Base-by-base conservation (phyloP, 2,797 vertebrate species). In the Atherinosoma microstoma region DNA sequence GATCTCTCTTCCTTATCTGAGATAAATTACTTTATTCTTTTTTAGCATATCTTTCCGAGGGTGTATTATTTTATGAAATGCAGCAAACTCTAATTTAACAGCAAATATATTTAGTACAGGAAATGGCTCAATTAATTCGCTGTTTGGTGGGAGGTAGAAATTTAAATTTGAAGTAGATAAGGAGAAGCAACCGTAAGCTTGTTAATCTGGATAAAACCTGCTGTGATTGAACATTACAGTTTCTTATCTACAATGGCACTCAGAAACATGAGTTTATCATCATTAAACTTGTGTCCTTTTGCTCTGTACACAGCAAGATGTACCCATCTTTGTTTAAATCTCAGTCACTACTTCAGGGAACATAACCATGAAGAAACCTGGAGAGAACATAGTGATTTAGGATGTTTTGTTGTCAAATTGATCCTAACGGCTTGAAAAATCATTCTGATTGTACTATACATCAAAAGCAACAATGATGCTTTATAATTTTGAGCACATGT, bases 1-100 rank as follows among this genome's bases (percentile, higher is more conserved):
- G 94, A 96, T 97, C 93, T 96, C 82, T 51, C n/a, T 95, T 95
- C 93, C 94, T 96, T 95, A 96, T 97, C 92, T 89, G 92, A 93
- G 94, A 96, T 97, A 95, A 96, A 97, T 96, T 94, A 96, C 97
- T 85, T 96, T 96, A 85, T 86, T 78, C 42, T 96, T 96, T 89
- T 83, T 96, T 93, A 93, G 76, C 94, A 94, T 95, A 95, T 90
- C 91, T 95, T 94, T 95, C 94, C 93, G 92, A 92, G 92, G 93
- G 91, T 94, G 94, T 95, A 94, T 96, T 94, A 94, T 95, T 95
- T 94, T 92, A 93, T 82, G 75, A 87, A 95, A 96, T 94, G 93
- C 94, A 95, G 95, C 95, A 89, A 95, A 94, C 94, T 96, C 93
- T 94, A 94, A 95, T 93, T 95, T 94, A 96, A 96, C 92, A 89